Evolutionary conservation across 2,797 vertebrate genomes (phyloP).

Genomic region (Enteromius thamalakanensis): DNA sequence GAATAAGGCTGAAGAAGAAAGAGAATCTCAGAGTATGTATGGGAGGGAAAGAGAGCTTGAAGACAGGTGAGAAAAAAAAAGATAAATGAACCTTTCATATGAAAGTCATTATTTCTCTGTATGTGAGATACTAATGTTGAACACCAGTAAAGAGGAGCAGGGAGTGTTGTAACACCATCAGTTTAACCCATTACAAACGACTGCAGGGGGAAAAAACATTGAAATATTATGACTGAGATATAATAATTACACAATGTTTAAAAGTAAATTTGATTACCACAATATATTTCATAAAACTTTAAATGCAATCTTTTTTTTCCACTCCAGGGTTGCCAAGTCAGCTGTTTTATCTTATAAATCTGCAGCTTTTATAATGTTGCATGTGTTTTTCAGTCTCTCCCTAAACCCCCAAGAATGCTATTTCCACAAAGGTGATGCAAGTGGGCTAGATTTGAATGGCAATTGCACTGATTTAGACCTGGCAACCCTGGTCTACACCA

Average conservation of each 20-base stretch:
- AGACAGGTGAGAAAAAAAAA: neutral
- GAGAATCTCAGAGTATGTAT: neutral
- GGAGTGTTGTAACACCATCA: neutral
- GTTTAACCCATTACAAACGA: neutral
- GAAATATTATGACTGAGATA: neutral
- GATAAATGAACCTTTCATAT: neutral
- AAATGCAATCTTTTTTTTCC: neutral
- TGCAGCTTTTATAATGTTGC: neutral
- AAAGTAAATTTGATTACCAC: neutral
- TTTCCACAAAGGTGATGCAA: neutral
- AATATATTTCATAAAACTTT: neutral
- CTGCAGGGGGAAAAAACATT: neutral
- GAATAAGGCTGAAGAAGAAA: slow-evolving; percentile 1
- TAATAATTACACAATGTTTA: neutral
- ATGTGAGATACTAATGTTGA: neutral
- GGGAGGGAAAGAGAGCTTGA: neutral
- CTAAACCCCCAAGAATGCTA: neutral
- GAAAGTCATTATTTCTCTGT: neutral
- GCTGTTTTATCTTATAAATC: neutral
- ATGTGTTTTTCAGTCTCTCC: neutral
- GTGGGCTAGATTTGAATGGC: too few species aligned
- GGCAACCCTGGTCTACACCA: neutral
- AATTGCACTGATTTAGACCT: neutral
- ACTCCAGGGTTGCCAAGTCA: neutral
- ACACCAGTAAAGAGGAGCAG: neutral